Conservation (phyloP, 2,113 vertebrate species). For the Thamnaconus septentrionalis region DNA sequence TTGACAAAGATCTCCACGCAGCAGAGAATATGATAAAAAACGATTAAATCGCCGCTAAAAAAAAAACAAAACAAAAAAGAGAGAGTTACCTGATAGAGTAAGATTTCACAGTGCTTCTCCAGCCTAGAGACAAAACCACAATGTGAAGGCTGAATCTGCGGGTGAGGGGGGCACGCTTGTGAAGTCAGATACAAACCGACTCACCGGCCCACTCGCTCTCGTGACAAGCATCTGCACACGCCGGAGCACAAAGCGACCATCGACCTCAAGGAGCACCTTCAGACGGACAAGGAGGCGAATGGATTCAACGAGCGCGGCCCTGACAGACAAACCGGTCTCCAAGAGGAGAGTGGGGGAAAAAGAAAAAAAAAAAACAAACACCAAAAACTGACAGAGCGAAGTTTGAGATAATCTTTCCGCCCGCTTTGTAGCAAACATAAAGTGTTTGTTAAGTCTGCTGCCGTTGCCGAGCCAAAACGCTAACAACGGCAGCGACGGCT, state of each 20-base stretch:
- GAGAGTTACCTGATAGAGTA: slow-evolving; percentile 23
- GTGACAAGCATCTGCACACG: slow-evolving; percentile 14
- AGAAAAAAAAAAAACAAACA: background rate
- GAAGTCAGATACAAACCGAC: too few species aligned
- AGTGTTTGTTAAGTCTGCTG: slow-evolving; percentile 64
- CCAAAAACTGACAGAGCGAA: slow-evolving; percentile 19
- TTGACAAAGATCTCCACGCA: slow-evolving; percentile 60
- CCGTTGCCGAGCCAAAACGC: slow-evolving; percentile 47
- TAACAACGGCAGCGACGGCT: slow-evolving; percentile 49
- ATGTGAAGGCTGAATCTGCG: too few species aligned
- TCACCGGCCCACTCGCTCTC: background rate
- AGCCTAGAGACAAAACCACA: too few species aligned
- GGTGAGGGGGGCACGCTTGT: too few species aligned
- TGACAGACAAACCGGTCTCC: background rate
- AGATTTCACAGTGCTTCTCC: slow-evolving; percentile 1
- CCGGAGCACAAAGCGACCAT: slow-evolving; percentile 26
- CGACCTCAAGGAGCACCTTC: slow-evolving; percentile 37
- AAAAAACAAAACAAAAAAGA: slow-evolving; percentile 33
- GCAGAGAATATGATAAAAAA: slow-evolving; percentile 37
- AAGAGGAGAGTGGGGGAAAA: slow-evolving; percentile 18
- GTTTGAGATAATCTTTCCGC: slow-evolving; percentile 62
- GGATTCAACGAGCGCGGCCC: slow-evolving; percentile 17
- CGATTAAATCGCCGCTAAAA: slow-evolving; percentile 1
- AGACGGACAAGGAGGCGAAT: slow-evolving; percentile 19
- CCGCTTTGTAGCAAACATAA: slow-evolving; percentile 58